Evolutionary conservation across 2,113 vertebrate genomes (phyloP).

Genomic region (Fukomys damarensis): DNA sequence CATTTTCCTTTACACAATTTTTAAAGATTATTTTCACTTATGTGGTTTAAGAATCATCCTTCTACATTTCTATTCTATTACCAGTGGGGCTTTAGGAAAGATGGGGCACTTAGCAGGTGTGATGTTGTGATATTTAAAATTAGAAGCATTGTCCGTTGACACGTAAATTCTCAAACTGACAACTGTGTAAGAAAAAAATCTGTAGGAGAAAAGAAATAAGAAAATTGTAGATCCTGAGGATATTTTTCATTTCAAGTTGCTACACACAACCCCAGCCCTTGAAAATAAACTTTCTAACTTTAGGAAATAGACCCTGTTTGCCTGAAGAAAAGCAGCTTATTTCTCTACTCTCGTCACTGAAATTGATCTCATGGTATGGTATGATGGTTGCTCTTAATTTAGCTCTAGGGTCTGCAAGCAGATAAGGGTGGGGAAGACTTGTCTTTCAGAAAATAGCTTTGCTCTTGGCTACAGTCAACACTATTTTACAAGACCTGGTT

Average conservation of each 20-base stretch:
- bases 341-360: background rate
- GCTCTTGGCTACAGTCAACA: background rate
- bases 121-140: background rate
- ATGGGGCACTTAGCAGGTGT: background rate
- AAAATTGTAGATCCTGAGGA: background rate
- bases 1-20: background rate
- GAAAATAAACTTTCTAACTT: background rate
- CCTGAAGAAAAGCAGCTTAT: background rate
- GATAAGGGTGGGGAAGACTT: background rate
- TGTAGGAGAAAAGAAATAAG: background rate
- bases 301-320: background rate
- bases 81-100: background rate
- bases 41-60: too few relatives aligned
- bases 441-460: background rate
- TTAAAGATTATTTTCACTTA: background rate
- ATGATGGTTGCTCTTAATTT: background rate
- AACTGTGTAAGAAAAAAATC: background rate
- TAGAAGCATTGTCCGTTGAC: background rate
- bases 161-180: background rate
- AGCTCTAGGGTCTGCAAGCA: background rate
- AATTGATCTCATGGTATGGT: background rate
- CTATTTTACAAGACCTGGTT: background rate
- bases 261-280: background rate
- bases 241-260: background rate
- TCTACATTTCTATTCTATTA: background rate